Evolutionary conservation across 2,113 vertebrate species (phyloP).

Genomic region (Neomonachus schauinslandi): DNA sequence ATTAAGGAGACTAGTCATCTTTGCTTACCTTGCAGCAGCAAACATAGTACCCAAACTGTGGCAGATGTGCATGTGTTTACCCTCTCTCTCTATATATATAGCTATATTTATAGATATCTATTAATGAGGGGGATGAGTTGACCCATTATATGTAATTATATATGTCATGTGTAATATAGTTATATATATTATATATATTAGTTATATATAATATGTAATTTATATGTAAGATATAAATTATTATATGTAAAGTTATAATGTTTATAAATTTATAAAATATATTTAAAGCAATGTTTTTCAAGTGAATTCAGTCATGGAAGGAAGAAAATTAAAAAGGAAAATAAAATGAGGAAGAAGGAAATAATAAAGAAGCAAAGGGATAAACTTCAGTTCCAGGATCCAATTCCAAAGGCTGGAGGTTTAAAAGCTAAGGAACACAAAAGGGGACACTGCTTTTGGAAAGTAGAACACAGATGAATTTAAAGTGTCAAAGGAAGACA

Average conservation of each 20-base stretch:
- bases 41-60: not conserved
- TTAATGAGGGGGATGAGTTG: not conserved
- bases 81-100: not conserved
- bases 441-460: constrained; percentile 49
- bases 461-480: constrained; percentile 67
- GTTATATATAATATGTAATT: not conserved
- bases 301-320: not conserved
- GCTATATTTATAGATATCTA: not conserved
- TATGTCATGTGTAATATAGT: not conserved
- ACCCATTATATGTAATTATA: not conserved
- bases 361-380: not conserved
- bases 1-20: not conserved
- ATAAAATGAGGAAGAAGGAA: not conserved
- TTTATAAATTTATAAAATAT: not conserved
- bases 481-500: constrained; percentile 44
- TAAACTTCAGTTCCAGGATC: not conserved
- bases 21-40: not conserved
- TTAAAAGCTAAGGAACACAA: constrained; percentile 69
- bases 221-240: not conserved
- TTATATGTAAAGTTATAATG: not conserved
- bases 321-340: not conserved
- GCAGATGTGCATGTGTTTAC: not conserved
- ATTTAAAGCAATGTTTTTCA: not conserved
- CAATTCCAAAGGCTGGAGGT: not conserved
- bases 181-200: not conserved